Evolutionary conservation across 2,888 invertebrate genomes (phyloP).

Genomic region (Bibio marci): DNA sequence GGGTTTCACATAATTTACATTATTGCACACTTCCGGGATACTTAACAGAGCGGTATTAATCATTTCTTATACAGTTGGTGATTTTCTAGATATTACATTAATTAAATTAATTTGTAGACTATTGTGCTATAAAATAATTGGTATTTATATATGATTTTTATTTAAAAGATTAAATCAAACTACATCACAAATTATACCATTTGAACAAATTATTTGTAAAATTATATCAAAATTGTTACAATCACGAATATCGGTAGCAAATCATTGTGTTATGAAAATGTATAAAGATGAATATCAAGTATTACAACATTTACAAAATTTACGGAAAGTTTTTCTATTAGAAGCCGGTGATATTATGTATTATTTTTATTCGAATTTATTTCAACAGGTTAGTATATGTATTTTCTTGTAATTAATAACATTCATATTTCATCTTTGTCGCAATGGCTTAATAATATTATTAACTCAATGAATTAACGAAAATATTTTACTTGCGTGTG

Average conservation of each 20-base stretch:
- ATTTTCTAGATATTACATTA: not conserved
- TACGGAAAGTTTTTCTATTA: conserved; percentile 34
- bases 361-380: conserved; percentile 32
- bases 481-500: too few relatives aligned
- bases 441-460: too few relatives aligned
- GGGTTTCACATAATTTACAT: too few relatives aligned
- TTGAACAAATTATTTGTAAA: conserved; percentile 27
- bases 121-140: not conserved
- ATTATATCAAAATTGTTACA: conserved; percentile 28
- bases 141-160: not conserved
- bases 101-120: not conserved
- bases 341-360: conserved; percentile 35
- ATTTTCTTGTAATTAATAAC: too few relatives aligned
- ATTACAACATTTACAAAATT: conserved; percentile 29
- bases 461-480: too few relatives aligned
- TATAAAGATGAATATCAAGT: conserved; percentile 31
- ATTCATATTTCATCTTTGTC: too few relatives aligned
- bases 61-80: too few relatives aligned
- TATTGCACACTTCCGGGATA: too few relatives aligned
- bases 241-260: conserved; percentile 25
- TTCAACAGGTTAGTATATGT: conserved; percentile 29
- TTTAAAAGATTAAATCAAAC: conserved; percentile 15
- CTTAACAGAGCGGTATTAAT: too few relatives aligned
- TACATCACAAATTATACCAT: conserved; percentile 24
- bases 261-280: conserved; percentile 31